Base-by-base conservation (phyloP, 1,140 invertebrate species). In the Monochamus saltuarius region DNA sequence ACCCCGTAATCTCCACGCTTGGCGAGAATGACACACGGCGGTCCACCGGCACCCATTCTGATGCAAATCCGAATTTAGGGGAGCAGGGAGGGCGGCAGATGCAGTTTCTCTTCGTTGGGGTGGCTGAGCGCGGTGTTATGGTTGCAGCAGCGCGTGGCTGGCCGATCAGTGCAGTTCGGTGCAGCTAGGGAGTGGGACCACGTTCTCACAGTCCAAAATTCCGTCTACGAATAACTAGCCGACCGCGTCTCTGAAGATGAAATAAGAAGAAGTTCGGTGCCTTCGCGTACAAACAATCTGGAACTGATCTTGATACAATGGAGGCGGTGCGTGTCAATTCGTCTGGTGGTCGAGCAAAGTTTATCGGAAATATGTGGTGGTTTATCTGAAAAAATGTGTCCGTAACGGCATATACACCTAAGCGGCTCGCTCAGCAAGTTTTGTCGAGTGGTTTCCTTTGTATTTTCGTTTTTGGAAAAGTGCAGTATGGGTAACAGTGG, bases 401-500 rank as follows among this genome's bases (percentile, higher is more conserved):
- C 11, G 8, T n/a, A 40, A 40, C 1, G 39, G 39, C 11, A 8
- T 11, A 14, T 19, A 19, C 14, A 11, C 16, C 13, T n/a, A n/a
- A n/a, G n/a, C n/a, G n/a, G n/a, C n/a, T n/a, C n/a, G n/a, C n/a
- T n/a, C 17, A 22, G 45, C 17, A 47, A 16, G 13, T 29, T 47
- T 6, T 47, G 17, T 16, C 7, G 29, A 40, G 29, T 17, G 29
- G 11, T 16, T n/a, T 17, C 17, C 45, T 22, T 9, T 47, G 45
- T 47, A 16, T 4, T 1, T 42, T 42, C 11, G 16, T 42, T 11
- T 13, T 13, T n/a, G 39, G 10, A 42, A n/a, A 7, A 8, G 16
- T 29, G 22, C 22, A 22, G 55, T 61, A 86, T 86, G 84, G 84
- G 84, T 55, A 86, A 87, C 68, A 77, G 70, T 58, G 73, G 73